Evolutionary conservation across 1,140 invertebrate species (phyloP).

Genomic region (Stegodyphus dumicola): DNA sequence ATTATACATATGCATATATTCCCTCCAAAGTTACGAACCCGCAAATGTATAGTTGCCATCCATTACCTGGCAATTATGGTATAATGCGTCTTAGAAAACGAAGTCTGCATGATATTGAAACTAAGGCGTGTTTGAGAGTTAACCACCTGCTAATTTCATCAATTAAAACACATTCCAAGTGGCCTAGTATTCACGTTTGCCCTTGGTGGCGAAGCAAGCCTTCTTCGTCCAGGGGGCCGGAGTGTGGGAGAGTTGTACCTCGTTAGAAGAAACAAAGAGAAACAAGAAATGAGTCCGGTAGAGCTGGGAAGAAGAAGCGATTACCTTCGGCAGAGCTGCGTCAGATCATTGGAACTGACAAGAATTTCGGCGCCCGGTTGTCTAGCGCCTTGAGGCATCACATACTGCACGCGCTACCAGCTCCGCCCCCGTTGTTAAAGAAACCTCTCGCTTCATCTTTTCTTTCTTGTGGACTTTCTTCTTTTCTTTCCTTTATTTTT

Average conservation of each 20-base stretch:
- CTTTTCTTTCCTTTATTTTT: constrained; percentile 1
- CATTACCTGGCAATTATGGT: too few species aligned
- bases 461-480: neutral
- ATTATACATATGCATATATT: too few species aligned
- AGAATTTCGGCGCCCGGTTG: constrained; percentile 31
- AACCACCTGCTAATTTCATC: too few species aligned
- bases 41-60: too few species aligned
- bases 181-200: too few species aligned
- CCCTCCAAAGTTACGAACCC: too few species aligned
- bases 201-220: too few species aligned
- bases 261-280: neutral
- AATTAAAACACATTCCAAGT: too few species aligned
- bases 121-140: too few species aligned
- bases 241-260: constrained; percentile 11
- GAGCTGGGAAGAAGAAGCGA: neutral
- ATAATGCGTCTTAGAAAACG: too few species aligned
- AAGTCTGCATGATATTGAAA: too few species aligned
- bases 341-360: constrained; percentile 13
- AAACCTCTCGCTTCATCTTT: neutral
- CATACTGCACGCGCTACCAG: constrained; percentile 33
- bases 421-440: constrained; percentile 56
- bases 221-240: neutral
- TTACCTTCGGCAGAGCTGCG: constrained; percentile 7
- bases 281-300: constrained; percentile 4
- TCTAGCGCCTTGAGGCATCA: constrained; percentile 49